Evolutionary conservation across 1,140 invertebrate genomes (phyloP), one percentile per base, ranked within the genome.

Genomic region (Cyphomyrmex costatus): DNA sequence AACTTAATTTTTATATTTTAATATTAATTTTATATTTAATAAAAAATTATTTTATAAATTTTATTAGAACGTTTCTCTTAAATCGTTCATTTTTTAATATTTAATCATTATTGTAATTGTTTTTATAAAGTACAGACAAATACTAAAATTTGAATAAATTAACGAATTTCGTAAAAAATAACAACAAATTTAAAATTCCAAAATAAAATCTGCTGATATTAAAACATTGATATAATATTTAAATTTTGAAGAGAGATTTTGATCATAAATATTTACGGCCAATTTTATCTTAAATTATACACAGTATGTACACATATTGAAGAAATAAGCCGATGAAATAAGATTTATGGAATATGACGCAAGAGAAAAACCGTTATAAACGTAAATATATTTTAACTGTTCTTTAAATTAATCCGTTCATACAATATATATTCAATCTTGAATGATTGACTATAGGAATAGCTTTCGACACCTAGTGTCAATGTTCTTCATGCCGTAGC

Each of bases 401-500:
- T 83, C 33, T 73, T 60, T 19, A 33, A 74, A n/a, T 1, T 0
- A 2, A 30, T 83, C 19, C 4, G n/a, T 21, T 46, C 4, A 73
- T 46, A 6, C n/a, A n/a, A n/a, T n/a, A 73, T 58, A 24, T 56
- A 42, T 33, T 21, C 46, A 30, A 68, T 61, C 19, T 21, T 80
- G 60, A 79, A 88, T 80, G 16, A 74, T 60, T 16, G 14, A 78
- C 14, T n/a, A 19, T 6, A 73, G n/a, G 21, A 58, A 68, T 58
- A 30, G 30, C 46, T 30, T 76, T 88, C 63, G 60, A 85, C 60
- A 66, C 24, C 77, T 77, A 14, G 51, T 65, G 56, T 49, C 21
- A 1, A 16, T 27, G 51, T 53, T 53, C 12, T 14, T 60, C 58
- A 74, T n/a, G 12, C 14, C n/a, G 24, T 16, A 60, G 16, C 2